These are phyloP conservation scores for Archocentrus centrarchus DNA, from an alignment of 2,113 vertebrate species.

Conservation along the genomic window DNA sequence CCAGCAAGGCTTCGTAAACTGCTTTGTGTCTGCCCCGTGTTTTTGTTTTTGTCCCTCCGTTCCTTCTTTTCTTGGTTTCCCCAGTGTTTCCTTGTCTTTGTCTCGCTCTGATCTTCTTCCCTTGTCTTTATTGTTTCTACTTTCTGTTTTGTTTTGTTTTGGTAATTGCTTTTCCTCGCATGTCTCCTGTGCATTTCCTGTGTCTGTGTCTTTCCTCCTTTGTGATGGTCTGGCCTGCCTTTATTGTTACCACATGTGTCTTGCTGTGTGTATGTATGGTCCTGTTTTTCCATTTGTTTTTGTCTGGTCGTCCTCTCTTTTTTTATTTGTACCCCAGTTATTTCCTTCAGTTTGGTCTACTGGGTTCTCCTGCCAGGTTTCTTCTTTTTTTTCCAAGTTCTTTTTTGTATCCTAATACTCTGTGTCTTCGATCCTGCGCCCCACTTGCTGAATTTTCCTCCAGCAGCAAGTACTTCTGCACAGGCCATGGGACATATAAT, in stretches of 20 bases:
- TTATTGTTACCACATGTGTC: slow-evolving; percentile 7
- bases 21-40: not conserved
- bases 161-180: not conserved
- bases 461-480: not conserved
- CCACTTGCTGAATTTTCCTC: too few species aligned
- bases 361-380: not conserved
- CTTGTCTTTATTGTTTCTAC: not conserved
- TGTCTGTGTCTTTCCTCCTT: not conserved
- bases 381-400: not conserved
- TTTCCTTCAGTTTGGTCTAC: not conserved
- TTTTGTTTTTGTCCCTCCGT: not conserved
- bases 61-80: slow-evolving; percentile 5
- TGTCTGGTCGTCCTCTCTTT: not conserved
- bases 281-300: not conserved
- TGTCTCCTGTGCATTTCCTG: not conserved
- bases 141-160: not conserved
- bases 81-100: not conserved
- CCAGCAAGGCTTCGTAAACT: not conserved
- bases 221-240: not conserved
- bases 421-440: not conserved
- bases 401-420: not conserved
- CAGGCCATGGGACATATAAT: not conserved
- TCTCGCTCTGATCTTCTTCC: not conserved
- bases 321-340: not conserved
- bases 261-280: rapidly evolving